Base-by-base conservation (phyloP, 1,140 invertebrate genomes). In the Coptotermes formosanus region DNA sequence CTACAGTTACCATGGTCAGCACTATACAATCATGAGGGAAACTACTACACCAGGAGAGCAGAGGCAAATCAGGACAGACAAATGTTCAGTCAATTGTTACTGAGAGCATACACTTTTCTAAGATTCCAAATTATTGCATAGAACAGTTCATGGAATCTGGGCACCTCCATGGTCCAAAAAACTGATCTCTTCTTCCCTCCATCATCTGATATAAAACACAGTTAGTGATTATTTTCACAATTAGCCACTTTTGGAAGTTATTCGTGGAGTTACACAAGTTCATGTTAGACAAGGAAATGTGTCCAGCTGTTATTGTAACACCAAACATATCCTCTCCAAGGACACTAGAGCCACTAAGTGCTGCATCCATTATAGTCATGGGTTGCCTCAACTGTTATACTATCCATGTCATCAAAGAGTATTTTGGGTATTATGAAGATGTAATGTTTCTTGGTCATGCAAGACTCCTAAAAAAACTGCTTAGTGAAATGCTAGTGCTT, bases 1-100 rank as follows among this genome's bases (percentile, higher is more conserved):
- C 86, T 86, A 86, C 84, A 48, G 83, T 69, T 82, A 85, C 86
- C 84, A 83, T 86, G 81, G 82, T 86, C 81, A 86, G 69, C 83
- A 86, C 84, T 75, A 44, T 82, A 86, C 83, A 83, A 83, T 48
- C 83, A 84, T 59, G 23, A 84, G 44, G 45, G 43, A 84, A 44
- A 82, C 55, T 64, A 86, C 64, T 75, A 64, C 64, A 84, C 30
- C 32, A 82, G 45, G 64, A 44, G 82, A 64, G 43, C 86, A 84
- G 83, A 69, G 83, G 86, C 64, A 75, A 64, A 81, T 75, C 55
- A 82, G 45, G 48, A 45, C 52, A 69, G 52, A 69, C 52, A 59
- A 48, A 75, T 48, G 52, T 45, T 84, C 86, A 86, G 48, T 69
- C 83, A 69, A 81, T 85, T 86, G 64, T 48, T 69, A 84, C 64